Percentiles rank a stretch among this genome's conserved stretches.
phyloP scores from a whole-genome alignment of 2,797 vertebrate species.

The Gallirallus australis region DNA sequence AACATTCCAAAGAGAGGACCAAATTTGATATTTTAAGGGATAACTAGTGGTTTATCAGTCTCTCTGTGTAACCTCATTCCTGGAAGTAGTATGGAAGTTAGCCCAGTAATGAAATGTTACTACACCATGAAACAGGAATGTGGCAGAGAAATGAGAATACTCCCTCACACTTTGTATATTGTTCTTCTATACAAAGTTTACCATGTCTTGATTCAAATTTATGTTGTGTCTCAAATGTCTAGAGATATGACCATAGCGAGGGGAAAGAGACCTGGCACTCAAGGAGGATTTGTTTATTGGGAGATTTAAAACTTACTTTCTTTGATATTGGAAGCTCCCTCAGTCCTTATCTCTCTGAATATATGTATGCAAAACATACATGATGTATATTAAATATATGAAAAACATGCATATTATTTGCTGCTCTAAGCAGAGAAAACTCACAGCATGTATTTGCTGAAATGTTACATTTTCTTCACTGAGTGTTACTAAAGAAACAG shows the following conservation, averaged over 20 bases:
- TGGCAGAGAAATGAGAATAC: conserved; percentile 23
- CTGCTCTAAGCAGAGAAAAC: background rate
- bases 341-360: background rate
- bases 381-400: background rate
- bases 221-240: background rate
- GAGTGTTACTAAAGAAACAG: background rate
- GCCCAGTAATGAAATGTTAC: conserved; percentile 57
- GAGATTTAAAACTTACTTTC: background rate
- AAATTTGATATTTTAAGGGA: background rate
- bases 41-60: conserved; percentile 12
- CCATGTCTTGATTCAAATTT: background rate
- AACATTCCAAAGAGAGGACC: background rate
- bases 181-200: background rate
- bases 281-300: background rate
- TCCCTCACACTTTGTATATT: conserved; percentile 23
- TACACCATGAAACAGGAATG: conserved; percentile 38
- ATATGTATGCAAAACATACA: background rate
- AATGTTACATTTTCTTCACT: background rate
- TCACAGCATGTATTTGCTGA: background rate
- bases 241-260: background rate
- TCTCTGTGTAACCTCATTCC: background rate
- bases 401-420: background rate
- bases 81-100: conserved; percentile 13
- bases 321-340: background rate
- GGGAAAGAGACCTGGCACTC: background rate